Evolutionary conservation across 2,888 invertebrate genomes (phyloP).

Genomic region (Drosophila hamatofila): DNA sequence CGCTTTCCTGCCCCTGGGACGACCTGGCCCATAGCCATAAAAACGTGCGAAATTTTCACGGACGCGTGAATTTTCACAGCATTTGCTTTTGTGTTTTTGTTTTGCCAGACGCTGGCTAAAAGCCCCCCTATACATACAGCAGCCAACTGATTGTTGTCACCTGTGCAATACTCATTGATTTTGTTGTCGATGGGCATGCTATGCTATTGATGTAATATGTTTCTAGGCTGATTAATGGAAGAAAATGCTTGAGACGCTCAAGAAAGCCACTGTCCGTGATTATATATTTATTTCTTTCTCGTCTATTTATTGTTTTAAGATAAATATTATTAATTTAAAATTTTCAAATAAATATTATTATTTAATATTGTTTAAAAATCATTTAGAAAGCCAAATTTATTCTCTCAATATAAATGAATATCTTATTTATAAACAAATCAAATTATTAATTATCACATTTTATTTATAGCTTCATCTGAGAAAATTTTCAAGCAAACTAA

Average conservation of each 20-base stretch:
- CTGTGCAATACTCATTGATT: slow-evolving; percentile 48
- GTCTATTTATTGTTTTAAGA: too few relatives aligned
- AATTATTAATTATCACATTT: too few relatives aligned
- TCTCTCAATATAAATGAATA: too few relatives aligned
- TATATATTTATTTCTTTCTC: too few relatives aligned
- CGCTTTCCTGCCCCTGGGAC: not conserved
- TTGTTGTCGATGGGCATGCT: not conserved
- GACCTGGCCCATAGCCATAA: slow-evolving; percentile 62
- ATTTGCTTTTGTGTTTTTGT: slow-evolving; percentile 56
- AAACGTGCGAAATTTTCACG: slow-evolving; percentile 85
- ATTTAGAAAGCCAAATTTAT: too few relatives aligned
- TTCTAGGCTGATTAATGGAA: not conserved
- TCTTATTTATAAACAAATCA: too few relatives aligned
- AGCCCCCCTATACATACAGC: slow-evolving; percentile 12
- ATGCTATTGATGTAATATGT: not conserved
- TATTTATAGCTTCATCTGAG: too few relatives aligned
- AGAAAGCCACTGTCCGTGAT: too few relatives aligned
- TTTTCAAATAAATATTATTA: too few relatives aligned
- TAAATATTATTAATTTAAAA: too few relatives aligned
- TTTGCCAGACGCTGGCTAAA: slow-evolving; percentile 48
- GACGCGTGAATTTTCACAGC: slow-evolving; percentile 72
- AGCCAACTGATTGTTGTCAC: slow-evolving; percentile 67
- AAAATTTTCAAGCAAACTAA: too few relatives aligned
- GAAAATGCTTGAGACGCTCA: not conserved
- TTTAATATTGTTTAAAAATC: too few relatives aligned